Evolutionary conservation across 2,888 invertebrate genomes (phyloP).

Genomic region (Andrena marginata): DNA sequence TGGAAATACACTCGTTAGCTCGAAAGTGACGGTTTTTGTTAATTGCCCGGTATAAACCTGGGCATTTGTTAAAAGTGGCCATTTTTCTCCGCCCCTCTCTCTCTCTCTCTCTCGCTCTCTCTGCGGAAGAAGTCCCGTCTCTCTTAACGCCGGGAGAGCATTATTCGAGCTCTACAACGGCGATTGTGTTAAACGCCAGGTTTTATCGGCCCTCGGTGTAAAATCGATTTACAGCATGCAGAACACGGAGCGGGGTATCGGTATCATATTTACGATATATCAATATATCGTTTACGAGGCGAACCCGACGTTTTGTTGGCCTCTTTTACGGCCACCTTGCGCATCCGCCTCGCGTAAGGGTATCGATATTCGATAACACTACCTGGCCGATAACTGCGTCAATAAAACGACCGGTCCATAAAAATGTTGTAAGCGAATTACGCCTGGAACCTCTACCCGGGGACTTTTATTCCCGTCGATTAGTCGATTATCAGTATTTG

Average conservation of each 20-base stretch:
- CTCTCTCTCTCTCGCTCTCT: background rate
- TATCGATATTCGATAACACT: constrained; percentile 62
- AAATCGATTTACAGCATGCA: constrained; percentile 59
- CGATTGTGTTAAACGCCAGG: constrained; percentile 32
- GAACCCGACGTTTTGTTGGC: constrained; percentile 43
- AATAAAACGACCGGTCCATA: constrained; percentile 51
- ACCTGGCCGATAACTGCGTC: constrained; percentile 49
- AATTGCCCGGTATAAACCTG: constrained; percentile 1
- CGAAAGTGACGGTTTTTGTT: background rate
- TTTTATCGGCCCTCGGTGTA: constrained; percentile 50
- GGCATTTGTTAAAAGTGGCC: constrained; percentile 23
- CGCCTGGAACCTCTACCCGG: constrained; percentile 11
- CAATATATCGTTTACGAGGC: constrained; percentile 54
- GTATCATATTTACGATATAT: constrained; percentile 59
- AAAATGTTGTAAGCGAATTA: constrained; percentile 46
- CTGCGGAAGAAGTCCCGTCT: background rate
- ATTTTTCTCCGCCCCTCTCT: background rate
- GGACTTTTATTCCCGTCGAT: constrained; percentile 38
- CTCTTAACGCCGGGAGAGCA: constrained; percentile 4
- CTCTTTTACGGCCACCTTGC: constrained; percentile 53
- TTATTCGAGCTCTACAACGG: constrained; percentile 31
- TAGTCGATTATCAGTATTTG: constrained; percentile 35
- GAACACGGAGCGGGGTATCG: constrained; percentile 42
- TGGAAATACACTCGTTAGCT: background rate
- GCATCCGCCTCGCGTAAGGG: constrained; percentile 41